These are phyloP conservation scores for Gorsachius goisagi DNA, from an alignment of 2,113 vertebrate genomes.

Conservation along the genomic window DNA sequence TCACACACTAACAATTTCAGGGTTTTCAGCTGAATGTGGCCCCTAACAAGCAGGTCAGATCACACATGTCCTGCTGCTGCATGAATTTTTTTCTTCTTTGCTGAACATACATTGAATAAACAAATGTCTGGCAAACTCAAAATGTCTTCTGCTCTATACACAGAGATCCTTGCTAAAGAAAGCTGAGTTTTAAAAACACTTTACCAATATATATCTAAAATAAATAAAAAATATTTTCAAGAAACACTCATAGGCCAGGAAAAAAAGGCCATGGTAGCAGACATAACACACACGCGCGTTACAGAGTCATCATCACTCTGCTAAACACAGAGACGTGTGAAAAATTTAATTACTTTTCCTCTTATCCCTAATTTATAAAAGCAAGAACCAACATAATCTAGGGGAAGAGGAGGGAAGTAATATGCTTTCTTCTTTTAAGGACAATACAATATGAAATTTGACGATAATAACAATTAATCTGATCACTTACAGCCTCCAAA, in stretches of 20 bases:
- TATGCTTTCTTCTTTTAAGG: neutral
- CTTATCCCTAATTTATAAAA: neutral
- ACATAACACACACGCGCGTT: neutral
- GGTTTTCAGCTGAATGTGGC: neutral
- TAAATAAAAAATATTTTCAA: neutral
- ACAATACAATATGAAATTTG: neutral
- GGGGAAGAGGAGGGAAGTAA: neutral
- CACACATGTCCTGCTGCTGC: neutral
- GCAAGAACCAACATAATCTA: neutral
- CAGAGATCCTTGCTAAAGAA: neutral
- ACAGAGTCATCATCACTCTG: neutral
- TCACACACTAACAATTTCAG: neutral
- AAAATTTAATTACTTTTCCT: neutral
- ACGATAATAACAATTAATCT: neutral
- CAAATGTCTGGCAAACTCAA: neutral
- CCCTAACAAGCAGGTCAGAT: neutral
- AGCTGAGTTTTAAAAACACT: neutral
- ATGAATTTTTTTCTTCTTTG: neutral
- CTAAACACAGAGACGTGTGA: neutral
- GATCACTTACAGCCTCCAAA: neutral
- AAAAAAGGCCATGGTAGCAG: neutral
- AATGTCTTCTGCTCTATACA: neutral
- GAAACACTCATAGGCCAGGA: neutral
- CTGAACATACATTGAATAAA: neutral
- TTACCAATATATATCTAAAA: neutral